phyloP scores from a whole-genome alignment of 1,140 invertebrate genomes.

The Ostrea denselamellosa region DNA sequence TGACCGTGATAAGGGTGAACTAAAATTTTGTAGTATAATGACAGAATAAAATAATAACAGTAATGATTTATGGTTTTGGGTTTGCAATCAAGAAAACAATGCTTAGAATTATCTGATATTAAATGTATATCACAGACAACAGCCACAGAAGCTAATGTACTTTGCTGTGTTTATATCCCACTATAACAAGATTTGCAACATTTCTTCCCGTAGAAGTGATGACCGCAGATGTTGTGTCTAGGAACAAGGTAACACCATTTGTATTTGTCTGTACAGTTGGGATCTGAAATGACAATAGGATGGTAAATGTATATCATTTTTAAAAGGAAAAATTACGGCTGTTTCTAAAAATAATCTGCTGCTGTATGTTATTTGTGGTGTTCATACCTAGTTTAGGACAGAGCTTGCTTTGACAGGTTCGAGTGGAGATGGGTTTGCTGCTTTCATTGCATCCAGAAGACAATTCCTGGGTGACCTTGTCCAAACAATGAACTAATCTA shows the following conservation, averaged over 20 bases:
- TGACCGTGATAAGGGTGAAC: no score
- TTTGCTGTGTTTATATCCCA: background rate
- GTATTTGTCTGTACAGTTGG: conserved; percentile 63
- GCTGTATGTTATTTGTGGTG: no score
- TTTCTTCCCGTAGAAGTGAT: conserved; percentile 66
- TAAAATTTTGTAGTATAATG: no score
- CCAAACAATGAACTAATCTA: conserved; percentile 65
- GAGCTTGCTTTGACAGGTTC: conserved; percentile 48
- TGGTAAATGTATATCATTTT: no score
- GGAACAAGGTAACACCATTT: conserved; percentile 68
- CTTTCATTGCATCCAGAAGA: conserved; percentile 57
- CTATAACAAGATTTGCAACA: conserved; percentile 63
- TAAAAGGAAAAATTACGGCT: no score
- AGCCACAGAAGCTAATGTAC: background rate
- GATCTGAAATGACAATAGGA: conserved; percentile 58
- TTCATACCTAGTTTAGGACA: conserved; percentile 62
- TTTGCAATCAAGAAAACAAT: background rate
- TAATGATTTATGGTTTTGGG: background rate
- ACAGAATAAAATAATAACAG: no score
- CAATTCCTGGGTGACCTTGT: conserved; percentile 54
- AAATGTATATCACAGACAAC: background rate
- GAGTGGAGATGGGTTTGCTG: conserved; percentile 56
- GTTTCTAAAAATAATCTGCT: no score
- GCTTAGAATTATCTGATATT: background rate
- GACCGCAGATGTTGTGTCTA: conserved; percentile 65